Percentiles rank a stretch among this genome's conserved stretches.
These are phyloP conservation scores for Lepus townsendii DNA, from an alignment of 2,797 vertebrate genomes.

Conservation along the genomic window DNA sequence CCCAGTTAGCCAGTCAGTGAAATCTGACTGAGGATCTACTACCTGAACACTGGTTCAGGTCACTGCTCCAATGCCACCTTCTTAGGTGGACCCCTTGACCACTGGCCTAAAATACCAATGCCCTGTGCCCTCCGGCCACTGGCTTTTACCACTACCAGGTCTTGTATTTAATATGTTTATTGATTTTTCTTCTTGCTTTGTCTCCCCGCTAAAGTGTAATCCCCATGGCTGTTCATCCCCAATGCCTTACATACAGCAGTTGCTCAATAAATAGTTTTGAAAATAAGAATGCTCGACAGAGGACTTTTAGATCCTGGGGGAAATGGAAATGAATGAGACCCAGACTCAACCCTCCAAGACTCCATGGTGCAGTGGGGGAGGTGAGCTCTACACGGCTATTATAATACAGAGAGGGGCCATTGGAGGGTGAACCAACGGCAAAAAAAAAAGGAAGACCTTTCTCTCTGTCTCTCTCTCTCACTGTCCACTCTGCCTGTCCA, in stretches of 20 bases:
- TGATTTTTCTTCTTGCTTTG: background rate
- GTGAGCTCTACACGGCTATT: no score
- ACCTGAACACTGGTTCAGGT: background rate
- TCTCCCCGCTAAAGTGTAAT: background rate
- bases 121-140: rapidly evolving
- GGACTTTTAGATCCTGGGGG: background rate
- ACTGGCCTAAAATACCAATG: background rate
- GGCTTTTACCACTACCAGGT: background rate
- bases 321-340: background rate
- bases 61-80: background rate
- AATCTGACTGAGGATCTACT: background rate
- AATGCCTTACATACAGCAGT: background rate
- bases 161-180: background rate
- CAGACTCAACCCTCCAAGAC: no score
- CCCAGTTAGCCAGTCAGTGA: background rate
- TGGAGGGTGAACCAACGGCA: no score
- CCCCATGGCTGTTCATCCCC: background rate
- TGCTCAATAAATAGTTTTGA: background rate
- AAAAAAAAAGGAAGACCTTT: no score
- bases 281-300: background rate
- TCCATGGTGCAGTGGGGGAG: background rate
- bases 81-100: background rate
- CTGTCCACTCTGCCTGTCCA: no score
- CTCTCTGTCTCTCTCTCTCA: no score
- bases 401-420: background rate